phyloP scores from a whole-genome alignment of 2,888 invertebrate species.

The Alviniconcha strummeri region DNA sequence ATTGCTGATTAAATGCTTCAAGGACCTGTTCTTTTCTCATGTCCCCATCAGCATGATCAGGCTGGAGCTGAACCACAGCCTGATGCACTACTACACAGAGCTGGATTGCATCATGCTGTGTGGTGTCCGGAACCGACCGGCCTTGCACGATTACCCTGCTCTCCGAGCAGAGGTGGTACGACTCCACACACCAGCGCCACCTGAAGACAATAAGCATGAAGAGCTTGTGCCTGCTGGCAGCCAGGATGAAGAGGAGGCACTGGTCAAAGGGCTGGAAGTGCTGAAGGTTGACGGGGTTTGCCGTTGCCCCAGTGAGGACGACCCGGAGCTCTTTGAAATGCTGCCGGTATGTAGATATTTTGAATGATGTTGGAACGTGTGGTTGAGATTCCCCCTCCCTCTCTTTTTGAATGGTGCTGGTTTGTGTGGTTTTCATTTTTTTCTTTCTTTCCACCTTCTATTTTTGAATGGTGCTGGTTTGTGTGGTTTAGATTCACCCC shows the following conservation, averaged over 20 bases:
- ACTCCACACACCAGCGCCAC: background rate
- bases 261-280: background rate
- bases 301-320: background rate
- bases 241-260: background rate
- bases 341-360: conserved; percentile 1
- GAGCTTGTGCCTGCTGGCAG: no score
- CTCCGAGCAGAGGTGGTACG: no score
- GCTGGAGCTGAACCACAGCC: conserved; percentile 89
- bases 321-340: background rate
- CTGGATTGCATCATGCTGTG: conserved; percentile 88
- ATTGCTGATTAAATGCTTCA: no score
- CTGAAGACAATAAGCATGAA: background rate
- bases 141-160: background rate
- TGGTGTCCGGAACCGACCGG: conserved; percentile 74
- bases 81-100: conserved; percentile 89
- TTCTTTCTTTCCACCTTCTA: no score
- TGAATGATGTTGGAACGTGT: no score
- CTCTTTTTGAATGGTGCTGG: no score
- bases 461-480: no score
- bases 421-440: no score
- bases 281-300: background rate
- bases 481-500: no score
- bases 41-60: conserved; percentile 80
- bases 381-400: no score
- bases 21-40: no score